These are phyloP conservation scores for Anoura caudifer DNA, from an alignment of 2,113 vertebrate species.

Conservation along the genomic window DNA sequence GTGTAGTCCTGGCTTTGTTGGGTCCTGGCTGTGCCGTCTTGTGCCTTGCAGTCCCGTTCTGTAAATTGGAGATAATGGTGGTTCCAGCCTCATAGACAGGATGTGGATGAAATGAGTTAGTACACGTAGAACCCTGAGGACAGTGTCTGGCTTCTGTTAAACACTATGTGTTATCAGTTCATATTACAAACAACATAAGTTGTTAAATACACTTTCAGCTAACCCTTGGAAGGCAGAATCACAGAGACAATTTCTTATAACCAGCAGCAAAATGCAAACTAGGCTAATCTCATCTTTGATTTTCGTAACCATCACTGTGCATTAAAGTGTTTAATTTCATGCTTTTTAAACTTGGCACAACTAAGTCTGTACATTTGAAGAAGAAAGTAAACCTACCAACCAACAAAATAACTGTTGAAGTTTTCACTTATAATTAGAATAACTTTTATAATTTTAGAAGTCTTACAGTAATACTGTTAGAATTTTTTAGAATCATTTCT, in stretches of 20 bases:
- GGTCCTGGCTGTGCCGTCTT: not conserved
- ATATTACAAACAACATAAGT: not conserved
- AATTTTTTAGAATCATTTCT: slow-evolving; percentile 19
- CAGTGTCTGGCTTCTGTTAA: not conserved
- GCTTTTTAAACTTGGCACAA: slow-evolving; percentile 18
- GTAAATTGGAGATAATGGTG: not conserved
- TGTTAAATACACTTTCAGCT: not conserved
- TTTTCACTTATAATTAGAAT: not conserved
- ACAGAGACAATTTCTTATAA: slow-evolving; percentile 2
- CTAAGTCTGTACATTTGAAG: not conserved
- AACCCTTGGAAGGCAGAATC: not conserved
- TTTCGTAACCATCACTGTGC: not conserved
- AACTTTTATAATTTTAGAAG: not conserved
- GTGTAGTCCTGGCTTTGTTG: not conserved
- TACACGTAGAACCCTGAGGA: not conserved
- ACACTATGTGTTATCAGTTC: not conserved
- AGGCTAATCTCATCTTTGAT: not conserved
- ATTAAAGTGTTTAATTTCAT: not conserved
- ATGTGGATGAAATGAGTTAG: not conserved
- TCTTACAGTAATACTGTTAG: not conserved
- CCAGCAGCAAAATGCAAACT: not conserved
- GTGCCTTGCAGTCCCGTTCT: not conserved
- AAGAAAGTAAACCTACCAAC: not conserved
- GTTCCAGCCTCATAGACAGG: not conserved
- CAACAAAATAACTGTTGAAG: not conserved